Evolutionary conservation across 2,113 vertebrate genomes (phyloP).

Genomic region (Corythoichthys intestinalis): DNA sequence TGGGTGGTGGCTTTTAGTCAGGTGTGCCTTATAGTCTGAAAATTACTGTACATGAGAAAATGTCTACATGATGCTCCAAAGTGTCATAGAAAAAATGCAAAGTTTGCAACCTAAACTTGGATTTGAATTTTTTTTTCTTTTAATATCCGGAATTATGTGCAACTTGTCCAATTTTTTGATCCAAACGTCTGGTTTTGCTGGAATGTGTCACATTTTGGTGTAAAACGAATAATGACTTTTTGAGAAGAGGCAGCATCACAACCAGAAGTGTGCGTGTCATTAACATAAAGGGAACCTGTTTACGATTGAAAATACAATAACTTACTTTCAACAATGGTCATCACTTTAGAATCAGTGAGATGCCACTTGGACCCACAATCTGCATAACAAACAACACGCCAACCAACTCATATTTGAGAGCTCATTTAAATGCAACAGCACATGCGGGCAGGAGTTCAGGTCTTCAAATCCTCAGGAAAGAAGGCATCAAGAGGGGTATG

Average conservation of each 20-base stretch:
- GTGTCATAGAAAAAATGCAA: no score
- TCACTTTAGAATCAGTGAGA: not conserved
- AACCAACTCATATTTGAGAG: not conserved
- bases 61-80: no score
- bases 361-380: not conserved
- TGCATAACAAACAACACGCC: not conserved
- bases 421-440: constrained; percentile 20
- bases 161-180: no score
- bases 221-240: not conserved
- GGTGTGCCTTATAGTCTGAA: no score
- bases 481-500: constrained; percentile 10
- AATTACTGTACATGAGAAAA: no score
- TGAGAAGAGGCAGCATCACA: not conserved
- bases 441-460: constrained; percentile 3
- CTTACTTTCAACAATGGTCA: not conserved
- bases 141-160: no score
- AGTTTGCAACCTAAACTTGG: no score
- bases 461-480: constrained; percentile 16
- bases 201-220: no score
- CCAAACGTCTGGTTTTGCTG: no score
- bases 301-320: not conserved
- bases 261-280: constrained; percentile 1
- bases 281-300: not conserved
- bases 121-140: no score
- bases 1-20: no score